Evolutionary conservation across 1,140 invertebrate genomes (phyloP), one percentile per base, ranked within the genome.

Genomic region (Heterodera carotae): DNA sequence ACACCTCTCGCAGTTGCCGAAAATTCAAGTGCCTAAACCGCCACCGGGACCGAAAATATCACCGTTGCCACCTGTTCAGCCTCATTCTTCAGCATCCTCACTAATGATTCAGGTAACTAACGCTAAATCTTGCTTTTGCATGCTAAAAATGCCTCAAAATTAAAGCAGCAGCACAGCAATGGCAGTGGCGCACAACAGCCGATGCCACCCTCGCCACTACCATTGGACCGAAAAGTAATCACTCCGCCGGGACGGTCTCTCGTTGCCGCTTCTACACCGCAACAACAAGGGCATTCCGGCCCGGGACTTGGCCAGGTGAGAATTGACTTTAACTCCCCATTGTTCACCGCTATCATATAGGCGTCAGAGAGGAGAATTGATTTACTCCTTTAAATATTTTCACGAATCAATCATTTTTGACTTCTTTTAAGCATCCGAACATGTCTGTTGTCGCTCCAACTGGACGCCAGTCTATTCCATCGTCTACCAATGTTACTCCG

Each of bases 11-110:
- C 80, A 81, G 75, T 34, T 83, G 83, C 78, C 78, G 15, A 81
- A 82, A 29, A 66, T 84, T n/a, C 60, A 69, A 39, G 75, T 83
- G 34, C 79, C 82, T 6, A 84, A 84, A 62, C 82, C 82, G 39
- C 82, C 82, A 2, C 76, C 78, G 25, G 66, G 36, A 12, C 82
- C 82, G 2, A 69, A 60, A 43, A 31, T 78, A n/a, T 33, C 59
- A n/a, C 79, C 77, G 8, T 56, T 83, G 69, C 82, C 81, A 15
- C 82, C 76, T 2, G 18, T 59, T n/a, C 67, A n/a, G 31, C 82
- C 48, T 22, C 48, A 53, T 22, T 22, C 48, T 1, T 53, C 48
- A 2, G 15, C 48, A 8, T 36, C 62, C 36, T 31, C 81, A 15
- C 7, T 62, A 5, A 29, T n/a, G 5, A 56, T 18, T 22, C 12